A percentile compares a stretch with the other conserved stretches of the same genome.
Conservation (phyloP, 37 sponge, comb jelly and placozoan species). For the Halisarca cf. caerulea region DNA sequence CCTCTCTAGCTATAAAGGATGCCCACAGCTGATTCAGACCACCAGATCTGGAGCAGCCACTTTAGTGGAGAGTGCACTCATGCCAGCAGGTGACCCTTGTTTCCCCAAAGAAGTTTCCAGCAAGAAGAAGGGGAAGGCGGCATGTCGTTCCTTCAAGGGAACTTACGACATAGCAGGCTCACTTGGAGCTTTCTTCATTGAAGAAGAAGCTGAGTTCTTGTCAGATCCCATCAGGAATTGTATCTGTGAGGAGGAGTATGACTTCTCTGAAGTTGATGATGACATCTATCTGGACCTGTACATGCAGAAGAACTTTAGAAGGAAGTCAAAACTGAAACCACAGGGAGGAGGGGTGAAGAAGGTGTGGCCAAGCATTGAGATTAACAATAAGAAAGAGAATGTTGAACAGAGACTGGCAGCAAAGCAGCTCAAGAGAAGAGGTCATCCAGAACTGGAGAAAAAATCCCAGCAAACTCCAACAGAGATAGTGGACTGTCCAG, state of each 20-base stretch:
- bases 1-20: not conserved
- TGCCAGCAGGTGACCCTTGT: no score
- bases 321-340: not conserved
- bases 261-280: not conserved
- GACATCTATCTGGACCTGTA: conserved; percentile 1
- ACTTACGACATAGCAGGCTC: not conserved
- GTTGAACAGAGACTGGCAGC: not conserved
- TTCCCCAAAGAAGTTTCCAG: not conserved
- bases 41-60: not conserved
- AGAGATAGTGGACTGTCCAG: not conserved
- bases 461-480: not conserved
- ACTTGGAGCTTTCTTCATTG: conserved; percentile 12
- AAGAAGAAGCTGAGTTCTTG: conserved; percentile 9
- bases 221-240: not conserved
- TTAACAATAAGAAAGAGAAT: not conserved
- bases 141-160: not conserved
- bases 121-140: not conserved
- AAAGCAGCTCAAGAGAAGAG: not conserved
- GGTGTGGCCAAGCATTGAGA: conserved; percentile 16
- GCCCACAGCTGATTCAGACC: not conserved
- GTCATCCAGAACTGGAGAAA: not conserved
- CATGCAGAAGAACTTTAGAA: not conserved
- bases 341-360: not conserved
- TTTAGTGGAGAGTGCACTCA: not conserved
- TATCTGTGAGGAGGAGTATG: not conserved